Percentiles rank a stretch among this genome's conserved stretches.
Conservation (phyloP, 2,888 invertebrate species). For the Drosophila falleni region DNA sequence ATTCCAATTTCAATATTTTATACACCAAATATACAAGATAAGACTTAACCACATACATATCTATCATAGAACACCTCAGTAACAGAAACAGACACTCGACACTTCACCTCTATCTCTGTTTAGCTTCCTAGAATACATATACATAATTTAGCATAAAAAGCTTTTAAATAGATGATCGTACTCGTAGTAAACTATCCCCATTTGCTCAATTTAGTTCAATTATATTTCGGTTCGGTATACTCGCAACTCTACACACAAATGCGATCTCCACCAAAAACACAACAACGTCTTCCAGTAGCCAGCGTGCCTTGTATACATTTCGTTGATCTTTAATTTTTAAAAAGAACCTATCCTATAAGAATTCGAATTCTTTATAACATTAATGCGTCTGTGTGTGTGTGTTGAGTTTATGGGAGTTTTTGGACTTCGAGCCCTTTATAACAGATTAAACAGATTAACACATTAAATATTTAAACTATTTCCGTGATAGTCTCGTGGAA, state of each 20-base stretch:
- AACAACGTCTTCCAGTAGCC: slow-evolving; percentile 28
- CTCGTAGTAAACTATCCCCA: slow-evolving; percentile 45
- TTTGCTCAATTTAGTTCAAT: slow-evolving; percentile 60
- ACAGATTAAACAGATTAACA: neutral
- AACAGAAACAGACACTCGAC: slow-evolving; percentile 30
- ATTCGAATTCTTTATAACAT: slow-evolving; percentile 20
- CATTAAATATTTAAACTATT: no score
- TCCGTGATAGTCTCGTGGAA: no score
- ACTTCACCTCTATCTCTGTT: slow-evolving; percentile 50
- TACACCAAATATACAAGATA: slow-evolving; percentile 36
- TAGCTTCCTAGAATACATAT: slow-evolving; percentile 63
- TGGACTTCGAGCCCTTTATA: neutral
- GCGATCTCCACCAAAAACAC: slow-evolving; percentile 27
- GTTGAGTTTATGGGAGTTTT: slow-evolving; percentile 22
- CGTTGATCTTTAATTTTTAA: slow-evolving; percentile 42
- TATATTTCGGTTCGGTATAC: slow-evolving; percentile 67
- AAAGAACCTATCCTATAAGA: slow-evolving; percentile 29
- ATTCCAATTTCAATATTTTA: slow-evolving; percentile 48
- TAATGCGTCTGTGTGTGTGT: slow-evolving; percentile 26
- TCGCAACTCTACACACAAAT: slow-evolving; percentile 21
- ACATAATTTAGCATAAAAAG: slow-evolving; percentile 55
- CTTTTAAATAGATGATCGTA: slow-evolving; percentile 65
- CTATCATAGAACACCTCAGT: slow-evolving; percentile 2
- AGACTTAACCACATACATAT: slow-evolving; percentile 13
- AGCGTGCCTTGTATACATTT: slow-evolving; percentile 40